Percentiles rank a stretch among this genome's conserved stretches.
Conservation (phyloP, 2,888 invertebrate species). For the Dicycla oo region DNA sequence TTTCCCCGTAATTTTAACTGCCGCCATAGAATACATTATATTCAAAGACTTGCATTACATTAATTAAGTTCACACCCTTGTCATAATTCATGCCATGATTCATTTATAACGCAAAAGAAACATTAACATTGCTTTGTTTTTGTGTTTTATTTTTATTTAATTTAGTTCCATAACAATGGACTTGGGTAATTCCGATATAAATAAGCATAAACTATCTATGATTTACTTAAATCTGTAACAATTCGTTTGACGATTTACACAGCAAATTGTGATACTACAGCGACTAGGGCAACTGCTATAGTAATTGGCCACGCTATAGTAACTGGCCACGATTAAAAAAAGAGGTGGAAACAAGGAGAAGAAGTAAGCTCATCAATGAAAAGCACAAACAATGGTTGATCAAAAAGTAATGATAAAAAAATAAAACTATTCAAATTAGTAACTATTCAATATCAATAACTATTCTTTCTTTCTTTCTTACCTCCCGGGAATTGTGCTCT, state of each 20-base stretch:
- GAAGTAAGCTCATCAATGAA: no score
- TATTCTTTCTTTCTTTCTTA: no score
- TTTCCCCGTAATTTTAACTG: conserved; percentile 27
- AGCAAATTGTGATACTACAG: conserved; percentile 15
- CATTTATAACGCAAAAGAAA: conserved; percentile 39
- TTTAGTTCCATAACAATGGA: neutral
- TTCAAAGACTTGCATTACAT: conserved; percentile 59
- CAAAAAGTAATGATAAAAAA: no score
- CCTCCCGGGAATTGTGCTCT: no score
- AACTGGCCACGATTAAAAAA: no score
- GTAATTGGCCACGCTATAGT: no score
- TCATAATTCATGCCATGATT: conserved; percentile 49
- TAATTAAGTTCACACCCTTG: conserved; percentile 63
- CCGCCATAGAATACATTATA: conserved; percentile 36
- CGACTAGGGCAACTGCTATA: no score
- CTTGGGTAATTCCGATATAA: neutral
- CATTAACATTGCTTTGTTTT: conserved; percentile 17
- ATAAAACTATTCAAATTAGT: no score
- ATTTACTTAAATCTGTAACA: neutral
- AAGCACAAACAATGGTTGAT: no score
- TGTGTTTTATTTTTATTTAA: neutral
- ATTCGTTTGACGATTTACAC: conserved; percentile 2
- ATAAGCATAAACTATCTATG: neutral
- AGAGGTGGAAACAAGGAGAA: no score
- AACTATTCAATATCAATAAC: no score